phyloP scores from a whole-genome alignment of 2,797 vertebrate species.

The Phrynocephalus vlangalii region DNA sequence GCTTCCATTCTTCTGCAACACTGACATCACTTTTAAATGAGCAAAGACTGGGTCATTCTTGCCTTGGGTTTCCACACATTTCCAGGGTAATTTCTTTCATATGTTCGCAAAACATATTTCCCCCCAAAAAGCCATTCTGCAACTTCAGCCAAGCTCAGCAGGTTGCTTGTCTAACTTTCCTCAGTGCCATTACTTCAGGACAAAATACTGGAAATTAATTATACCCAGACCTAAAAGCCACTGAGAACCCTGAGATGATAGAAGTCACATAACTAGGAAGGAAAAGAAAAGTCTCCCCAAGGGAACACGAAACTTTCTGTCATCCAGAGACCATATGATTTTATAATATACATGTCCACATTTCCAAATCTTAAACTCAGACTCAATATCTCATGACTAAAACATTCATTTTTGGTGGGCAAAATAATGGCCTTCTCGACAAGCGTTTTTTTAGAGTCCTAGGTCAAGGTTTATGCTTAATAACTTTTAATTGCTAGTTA shows the following conservation, averaged over 20 bases:
- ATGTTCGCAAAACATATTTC: slow-evolving; percentile 15
- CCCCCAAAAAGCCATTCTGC: slow-evolving; percentile 28
- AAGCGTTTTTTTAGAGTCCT: not conserved
- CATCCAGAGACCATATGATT: not conserved
- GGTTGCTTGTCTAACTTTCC: slow-evolving; percentile 28
- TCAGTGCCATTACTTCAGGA: slow-evolving; percentile 20
- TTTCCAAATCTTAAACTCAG: not conserved
- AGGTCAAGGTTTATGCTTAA: not conserved
- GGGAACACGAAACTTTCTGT: not conserved
- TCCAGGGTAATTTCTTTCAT: slow-evolving; percentile 37
- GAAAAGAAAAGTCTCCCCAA: not conserved
- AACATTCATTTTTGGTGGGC: not conserved
- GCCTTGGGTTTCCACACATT: slow-evolving; percentile 32
- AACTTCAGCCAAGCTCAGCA: slow-evolving; percentile 8
- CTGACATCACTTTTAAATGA: slow-evolving; percentile 38
- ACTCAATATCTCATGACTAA: not conserved
- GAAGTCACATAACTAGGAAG: not conserved
- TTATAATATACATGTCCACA: not conserved
- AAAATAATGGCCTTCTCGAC: not conserved
- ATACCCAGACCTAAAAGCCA: not conserved
- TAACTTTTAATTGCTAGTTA: too few species aligned
- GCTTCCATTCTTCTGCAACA: slow-evolving; percentile 37
- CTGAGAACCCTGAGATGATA: not conserved
- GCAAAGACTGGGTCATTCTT: slow-evolving; percentile 41
- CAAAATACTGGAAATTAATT: slow-evolving; percentile 48